A percentile compares a stretch with the other conserved stretches of the same genome.
These are phyloP conservation scores for Zapornia atra DNA, from an alignment of 2,113 vertebrate species.

Conservation along the genomic window DNA sequence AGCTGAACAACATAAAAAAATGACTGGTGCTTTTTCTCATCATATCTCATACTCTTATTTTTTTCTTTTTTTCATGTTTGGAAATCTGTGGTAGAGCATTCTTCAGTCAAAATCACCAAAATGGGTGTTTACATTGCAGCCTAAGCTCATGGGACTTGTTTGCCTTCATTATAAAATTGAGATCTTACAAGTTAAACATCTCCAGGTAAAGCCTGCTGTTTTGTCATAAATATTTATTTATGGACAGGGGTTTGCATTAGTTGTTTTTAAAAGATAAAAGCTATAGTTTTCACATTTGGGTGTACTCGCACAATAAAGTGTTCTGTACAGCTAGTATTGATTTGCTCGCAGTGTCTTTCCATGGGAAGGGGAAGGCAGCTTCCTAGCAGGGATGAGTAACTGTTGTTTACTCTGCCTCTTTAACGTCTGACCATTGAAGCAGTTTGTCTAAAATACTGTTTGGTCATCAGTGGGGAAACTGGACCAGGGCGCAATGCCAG, in stretches of 20 bases:
- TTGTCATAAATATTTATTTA: constrained; percentile 27
- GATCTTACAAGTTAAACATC: background rate
- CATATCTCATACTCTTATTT: fast-evolving
- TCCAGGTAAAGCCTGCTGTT: background rate
- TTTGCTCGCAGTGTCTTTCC: background rate
- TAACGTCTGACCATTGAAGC: background rate
- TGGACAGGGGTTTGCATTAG: background rate
- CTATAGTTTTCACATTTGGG: background rate
- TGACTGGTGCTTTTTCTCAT: background rate
- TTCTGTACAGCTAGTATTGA: background rate
- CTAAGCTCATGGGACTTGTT: background rate
- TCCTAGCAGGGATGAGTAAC: constrained; percentile 29
- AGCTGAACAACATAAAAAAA: background rate
- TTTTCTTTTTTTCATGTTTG: background rate
- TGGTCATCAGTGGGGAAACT: background rate
- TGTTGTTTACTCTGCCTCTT: constrained; percentile 14
- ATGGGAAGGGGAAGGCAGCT: background rate
- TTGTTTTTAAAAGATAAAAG: background rate
- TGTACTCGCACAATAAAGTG: background rate
- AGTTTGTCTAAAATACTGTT: background rate
- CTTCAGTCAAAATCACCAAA: background rate
- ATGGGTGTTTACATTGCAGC: background rate
- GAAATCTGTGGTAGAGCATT: background rate
- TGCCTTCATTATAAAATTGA: background rate
- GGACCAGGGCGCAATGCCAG: background rate